A percentile compares a stretch with the other conserved stretches of the same genome.
Evolutionary conservation across 2,113 vertebrate genomes (phyloP).

Genomic region (Hystrix cristata): DNA sequence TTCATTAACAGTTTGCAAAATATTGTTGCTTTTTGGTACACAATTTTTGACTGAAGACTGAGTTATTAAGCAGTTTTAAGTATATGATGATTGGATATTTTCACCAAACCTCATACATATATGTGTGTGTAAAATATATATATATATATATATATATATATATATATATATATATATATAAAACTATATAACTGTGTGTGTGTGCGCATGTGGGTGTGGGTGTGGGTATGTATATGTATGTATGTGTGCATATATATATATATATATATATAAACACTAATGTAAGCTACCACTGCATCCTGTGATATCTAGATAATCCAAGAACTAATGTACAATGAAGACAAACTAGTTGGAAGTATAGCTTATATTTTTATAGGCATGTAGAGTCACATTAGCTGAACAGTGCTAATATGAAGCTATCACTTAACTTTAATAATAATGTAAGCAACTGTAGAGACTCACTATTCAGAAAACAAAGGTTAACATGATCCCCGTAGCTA

Average conservation of each 20-base stretch:
- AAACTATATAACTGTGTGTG: too few relatives aligned
- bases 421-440: conserved; percentile 12
- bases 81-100: not conserved
- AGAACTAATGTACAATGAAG: not conserved
- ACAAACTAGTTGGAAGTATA: not conserved
- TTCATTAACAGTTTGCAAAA: not conserved
- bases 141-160: not conserved
- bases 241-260: not conserved
- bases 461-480: conserved; percentile 56
- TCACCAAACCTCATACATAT: not conserved
- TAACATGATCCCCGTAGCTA: not conserved
- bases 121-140: not conserved
- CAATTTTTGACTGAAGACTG: not conserved
- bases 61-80: not conserved
- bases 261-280: not conserved
- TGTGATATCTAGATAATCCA: not conserved
- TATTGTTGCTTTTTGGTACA: not conserved
- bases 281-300: not conserved
- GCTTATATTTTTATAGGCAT: conserved; percentile 23
- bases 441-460: conserved; percentile 8
- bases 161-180: not conserved
- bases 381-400: not conserved
- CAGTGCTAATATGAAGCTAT: conserved; percentile 21
- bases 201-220: too few relatives aligned
- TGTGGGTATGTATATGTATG: not conserved